These are phyloP conservation scores for Ellobius talpinus DNA, from an alignment of 2,113 vertebrate genomes.

Conservation along the genomic window DNA sequence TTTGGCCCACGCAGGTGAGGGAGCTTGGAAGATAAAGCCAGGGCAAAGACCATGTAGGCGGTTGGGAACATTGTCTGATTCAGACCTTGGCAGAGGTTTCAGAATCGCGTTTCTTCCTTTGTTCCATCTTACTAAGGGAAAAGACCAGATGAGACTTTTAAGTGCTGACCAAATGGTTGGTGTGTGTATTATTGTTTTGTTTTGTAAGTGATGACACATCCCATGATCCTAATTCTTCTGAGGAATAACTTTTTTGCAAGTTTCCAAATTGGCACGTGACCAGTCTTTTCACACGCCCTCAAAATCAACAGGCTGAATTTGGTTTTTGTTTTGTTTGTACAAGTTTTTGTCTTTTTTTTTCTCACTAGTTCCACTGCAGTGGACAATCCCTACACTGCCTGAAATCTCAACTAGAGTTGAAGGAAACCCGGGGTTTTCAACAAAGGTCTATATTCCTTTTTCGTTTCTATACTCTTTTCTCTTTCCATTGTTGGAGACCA, in stretches of 20 bases:
- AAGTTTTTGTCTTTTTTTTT: not conserved
- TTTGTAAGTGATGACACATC: constrained; percentile 68
- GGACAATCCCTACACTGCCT: constrained; percentile 54
- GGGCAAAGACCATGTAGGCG: not conserved
- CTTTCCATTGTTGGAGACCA: not conserved
- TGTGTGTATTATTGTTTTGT: not conserved
- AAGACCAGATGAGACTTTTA: constrained; percentile 68
- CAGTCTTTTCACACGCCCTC: not conserved
- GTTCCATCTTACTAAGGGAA: not conserved
- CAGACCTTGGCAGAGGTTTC: constrained; percentile 18
- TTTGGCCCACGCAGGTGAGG: not conserved
- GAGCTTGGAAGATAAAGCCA: not conserved
- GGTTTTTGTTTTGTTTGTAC: not conserved
- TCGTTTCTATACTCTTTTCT: not conserved
- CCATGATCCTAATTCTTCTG: constrained; percentile 79
- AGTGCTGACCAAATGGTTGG: not conserved
- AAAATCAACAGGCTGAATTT: not conserved
- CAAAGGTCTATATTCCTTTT: not conserved
- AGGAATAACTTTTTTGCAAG: constrained; percentile 70
- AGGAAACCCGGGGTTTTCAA: constrained; percentile 33
- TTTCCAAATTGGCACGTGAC: constrained; percentile 57
- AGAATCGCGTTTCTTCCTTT: not conserved
- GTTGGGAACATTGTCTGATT: not conserved
- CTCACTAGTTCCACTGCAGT: not conserved
- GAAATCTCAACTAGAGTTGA: constrained; percentile 9